phyloP scores from a whole-genome alignment of 1,140 invertebrate genomes.

The Aphis craccivora region DNA sequence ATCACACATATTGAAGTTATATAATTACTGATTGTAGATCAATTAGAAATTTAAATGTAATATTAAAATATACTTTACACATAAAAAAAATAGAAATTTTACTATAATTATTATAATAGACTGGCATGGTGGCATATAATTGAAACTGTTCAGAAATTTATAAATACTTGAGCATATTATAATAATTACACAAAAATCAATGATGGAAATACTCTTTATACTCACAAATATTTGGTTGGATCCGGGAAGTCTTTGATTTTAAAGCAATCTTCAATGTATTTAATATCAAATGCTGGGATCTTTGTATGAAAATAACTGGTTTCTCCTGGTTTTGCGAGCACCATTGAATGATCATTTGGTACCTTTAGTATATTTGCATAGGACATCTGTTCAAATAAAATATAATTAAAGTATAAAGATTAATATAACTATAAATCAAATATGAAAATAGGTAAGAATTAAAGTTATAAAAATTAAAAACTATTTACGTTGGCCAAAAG shows the following conservation, averaged over 20 bases:
- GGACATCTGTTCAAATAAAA: not conserved
- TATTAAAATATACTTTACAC: not conserved
- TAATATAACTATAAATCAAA: not conserved
- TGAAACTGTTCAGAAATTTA: not conserved
- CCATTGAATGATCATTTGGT: not conserved
- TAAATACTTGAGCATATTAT: not conserved
- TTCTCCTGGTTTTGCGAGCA: not conserved
- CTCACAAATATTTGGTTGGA: conserved; percentile 21
- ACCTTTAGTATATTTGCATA: not conserved
- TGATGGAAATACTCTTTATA: not conserved
- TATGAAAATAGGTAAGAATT: not conserved
- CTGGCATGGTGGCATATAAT: not conserved
- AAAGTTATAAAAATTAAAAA: not conserved
- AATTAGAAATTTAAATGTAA: not conserved
- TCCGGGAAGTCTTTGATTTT: not conserved
- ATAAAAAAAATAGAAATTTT: not conserved
- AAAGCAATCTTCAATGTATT: not conserved
- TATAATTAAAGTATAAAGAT: not conserved
- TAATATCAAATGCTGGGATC: not conserved
- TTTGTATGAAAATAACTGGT: not conserved
- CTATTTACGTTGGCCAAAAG: too few species aligned
- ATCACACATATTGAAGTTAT: too few species aligned
- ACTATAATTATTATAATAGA: not conserved
- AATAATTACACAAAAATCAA: not conserved
- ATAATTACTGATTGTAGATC: too few species aligned